A percentile compares a stretch with the other conserved stretches of the same genome.
These are phyloP conservation scores for Sesia apiformis DNA, from an alignment of 2,888 invertebrate genomes.

Conservation along the genomic window DNA sequence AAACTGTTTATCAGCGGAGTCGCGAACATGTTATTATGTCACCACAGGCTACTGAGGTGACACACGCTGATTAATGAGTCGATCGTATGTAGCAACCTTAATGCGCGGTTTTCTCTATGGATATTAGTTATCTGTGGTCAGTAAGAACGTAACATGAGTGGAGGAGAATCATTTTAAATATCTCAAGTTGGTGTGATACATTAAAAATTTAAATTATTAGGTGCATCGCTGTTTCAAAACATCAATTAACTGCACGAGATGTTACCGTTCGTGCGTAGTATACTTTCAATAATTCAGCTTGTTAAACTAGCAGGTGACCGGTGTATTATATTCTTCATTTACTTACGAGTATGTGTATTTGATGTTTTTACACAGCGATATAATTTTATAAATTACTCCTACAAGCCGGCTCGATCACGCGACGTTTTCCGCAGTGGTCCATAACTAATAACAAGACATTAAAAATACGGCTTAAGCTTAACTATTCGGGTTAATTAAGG, in stretches of 20 bases:
- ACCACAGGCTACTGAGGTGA: slow-evolving; percentile 38
- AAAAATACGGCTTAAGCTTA: background rate
- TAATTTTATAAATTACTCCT: too few relatives aligned
- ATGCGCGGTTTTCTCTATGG: slow-evolving; percentile 32
- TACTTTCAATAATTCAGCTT: too few relatives aligned
- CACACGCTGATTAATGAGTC: slow-evolving; percentile 55
- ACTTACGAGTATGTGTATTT: too few relatives aligned
- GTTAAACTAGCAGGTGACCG: too few relatives aligned
- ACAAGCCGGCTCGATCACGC: background rate
- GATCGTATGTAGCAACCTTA: slow-evolving; percentile 27
- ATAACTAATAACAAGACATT: background rate
- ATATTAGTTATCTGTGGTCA: slow-evolving; percentile 47
- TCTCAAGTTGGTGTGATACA: too few relatives aligned
- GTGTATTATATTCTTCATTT: too few relatives aligned
- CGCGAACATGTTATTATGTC: slow-evolving; percentile 62
- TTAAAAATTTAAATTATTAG: too few relatives aligned
- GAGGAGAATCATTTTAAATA: too few relatives aligned
- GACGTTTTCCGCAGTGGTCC: background rate
- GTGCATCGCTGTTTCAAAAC: too few relatives aligned
- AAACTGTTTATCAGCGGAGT: slow-evolving; percentile 51
- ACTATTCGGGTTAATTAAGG: background rate
- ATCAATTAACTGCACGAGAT: too few relatives aligned
- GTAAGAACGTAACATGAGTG: slow-evolving; percentile 9
- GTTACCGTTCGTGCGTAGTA: too few relatives aligned
- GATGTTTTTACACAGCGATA: too few relatives aligned